Percentiles rank a stretch among this genome's conserved stretches.
phyloP scores from a whole-genome alignment of 1,140 invertebrate species.

The Steinernema feltiae region DNA sequence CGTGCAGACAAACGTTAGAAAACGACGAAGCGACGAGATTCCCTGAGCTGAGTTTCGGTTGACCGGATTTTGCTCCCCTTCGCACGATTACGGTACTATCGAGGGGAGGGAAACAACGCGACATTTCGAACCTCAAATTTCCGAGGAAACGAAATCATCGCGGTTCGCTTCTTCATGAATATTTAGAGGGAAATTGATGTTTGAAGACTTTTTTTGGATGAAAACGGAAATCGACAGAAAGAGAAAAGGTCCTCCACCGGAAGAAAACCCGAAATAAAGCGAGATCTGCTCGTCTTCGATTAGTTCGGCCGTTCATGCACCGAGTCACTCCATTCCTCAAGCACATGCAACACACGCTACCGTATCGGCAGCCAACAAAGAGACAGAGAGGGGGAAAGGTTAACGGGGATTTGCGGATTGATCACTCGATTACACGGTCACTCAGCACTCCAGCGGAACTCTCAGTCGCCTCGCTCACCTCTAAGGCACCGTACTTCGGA shows the following conservation, averaged over 20 bases:
- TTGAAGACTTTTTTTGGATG: neutral
- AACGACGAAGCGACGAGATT: neutral
- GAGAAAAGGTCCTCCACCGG: neutral
- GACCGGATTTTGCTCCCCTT: no score
- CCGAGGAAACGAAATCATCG: no score
- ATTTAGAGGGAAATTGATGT: no score
- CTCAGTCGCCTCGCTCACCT: conserved; percentile 12
- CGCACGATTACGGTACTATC: no score
- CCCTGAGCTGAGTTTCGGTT: neutral
- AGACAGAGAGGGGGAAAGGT: neutral
- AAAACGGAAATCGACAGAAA: neutral
- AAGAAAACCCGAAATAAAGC: neutral
- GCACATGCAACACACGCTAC: neutral
- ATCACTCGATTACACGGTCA: neutral
- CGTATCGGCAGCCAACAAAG: neutral
- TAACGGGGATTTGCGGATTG: neutral
- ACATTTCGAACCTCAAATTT: no score
- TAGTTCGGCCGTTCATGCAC: neutral
- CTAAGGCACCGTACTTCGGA: neutral
- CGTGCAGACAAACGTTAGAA: neutral
- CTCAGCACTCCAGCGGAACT: conserved; percentile 11
- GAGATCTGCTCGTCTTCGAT: neutral
- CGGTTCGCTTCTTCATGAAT: no score
- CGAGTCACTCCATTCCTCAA: neutral
- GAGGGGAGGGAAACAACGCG: no score